phyloP scores from a whole-genome alignment of 2,113 vertebrate species.

The Istiophorus platypterus region DNA sequence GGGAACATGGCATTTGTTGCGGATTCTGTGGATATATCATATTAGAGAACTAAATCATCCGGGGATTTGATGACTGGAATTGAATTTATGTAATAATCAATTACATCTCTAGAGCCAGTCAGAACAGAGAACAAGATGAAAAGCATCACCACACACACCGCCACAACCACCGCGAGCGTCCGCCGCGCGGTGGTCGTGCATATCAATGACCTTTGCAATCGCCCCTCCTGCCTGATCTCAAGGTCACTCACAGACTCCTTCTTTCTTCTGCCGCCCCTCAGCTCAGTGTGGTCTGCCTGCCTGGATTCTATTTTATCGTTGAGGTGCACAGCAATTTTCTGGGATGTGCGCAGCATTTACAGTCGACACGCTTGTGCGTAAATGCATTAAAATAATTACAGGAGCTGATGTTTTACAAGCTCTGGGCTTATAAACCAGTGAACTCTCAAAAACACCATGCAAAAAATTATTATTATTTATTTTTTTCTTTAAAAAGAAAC shows the following conservation, averaged over 20 bases:
- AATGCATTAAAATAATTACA: slow-evolving; percentile 63
- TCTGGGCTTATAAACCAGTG: slow-evolving; percentile 35
- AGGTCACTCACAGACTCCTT: slow-evolving; percentile 69
- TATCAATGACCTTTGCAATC: slow-evolving; percentile 74
- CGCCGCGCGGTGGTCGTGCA: slow-evolving; percentile 60
- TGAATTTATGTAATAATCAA: slow-evolving; percentile 60
- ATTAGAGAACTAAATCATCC: slow-evolving; percentile 43
- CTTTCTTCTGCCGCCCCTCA: slow-evolving; percentile 45
- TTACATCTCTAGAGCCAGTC: slow-evolving; percentile 60
- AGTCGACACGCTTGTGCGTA: slow-evolving; percentile 3
- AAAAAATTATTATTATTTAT: too few species aligned
- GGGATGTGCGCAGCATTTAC: slow-evolving; percentile 19
- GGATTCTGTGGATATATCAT: slow-evolving; percentile 45
- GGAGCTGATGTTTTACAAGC: slow-evolving; percentile 36
- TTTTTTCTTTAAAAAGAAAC: slow-evolving; percentile 7
- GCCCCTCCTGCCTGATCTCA: slow-evolving; percentile 63
- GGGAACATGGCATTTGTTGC: slow-evolving; percentile 22
- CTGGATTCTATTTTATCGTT: slow-evolving; percentile 45
- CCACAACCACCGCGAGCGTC: slow-evolving; percentile 45
- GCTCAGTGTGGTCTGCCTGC: slow-evolving; percentile 40
- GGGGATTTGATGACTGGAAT: slow-evolving; percentile 53
- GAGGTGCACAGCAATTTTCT: slow-evolving; percentile 38
- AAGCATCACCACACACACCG: slow-evolving; percentile 42
- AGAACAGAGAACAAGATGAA: slow-evolving; percentile 51
- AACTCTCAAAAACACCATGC: slow-evolving; percentile 35